Evolutionary conservation across 2,888 invertebrate species (phyloP), one percentile per base, ranked within the genome.

Genomic region (Crematogaster levior): DNA sequence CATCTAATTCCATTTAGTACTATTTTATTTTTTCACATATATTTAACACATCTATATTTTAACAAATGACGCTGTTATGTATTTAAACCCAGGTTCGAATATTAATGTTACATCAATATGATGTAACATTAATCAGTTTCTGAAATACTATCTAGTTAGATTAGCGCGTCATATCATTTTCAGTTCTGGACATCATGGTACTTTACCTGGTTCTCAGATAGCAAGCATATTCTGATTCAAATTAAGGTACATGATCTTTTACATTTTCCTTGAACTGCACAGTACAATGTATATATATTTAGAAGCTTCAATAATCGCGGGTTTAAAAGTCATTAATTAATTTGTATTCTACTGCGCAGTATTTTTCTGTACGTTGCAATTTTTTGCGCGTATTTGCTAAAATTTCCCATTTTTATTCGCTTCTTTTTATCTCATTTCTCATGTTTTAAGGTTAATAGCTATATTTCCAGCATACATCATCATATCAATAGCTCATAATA

Each of bases 141-240:
- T 75, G 15, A 0, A 27, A 3, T 56, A 10, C 40, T 40, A 24
- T 58, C 48, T 77, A 68, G 85, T 85, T 82, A 85, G 90, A 85
- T 81, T 73, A 79, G 70, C 85, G 86, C 86, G 84, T 91, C n/a
- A n/a, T n/a, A 85, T 89, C 88, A 84, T 91, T 93, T 93, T 92
- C 93, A 93, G 93, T 93, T 91, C 86, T 93, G 90, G 93, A 93
- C 91, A 89, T 93, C 90, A 84, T 87, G 92, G 93, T 92, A 90
- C 92, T 93, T 93, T 93, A 93, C 91, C 92, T 93, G 91, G 93
- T 92, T 90, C 89, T 93, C 89, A 93, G 92, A 92, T 93, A 93
- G 89, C 91, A 85, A 91, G 91, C 80, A 73, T 86, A 75, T 90
- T 84, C n/a, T 60, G 61, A 87, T 85, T 87, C 74, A 61, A 84